Evolutionary conservation across 1,140 invertebrate genomes (phyloP).

Genomic region (Globodera ellingtonae): DNA sequence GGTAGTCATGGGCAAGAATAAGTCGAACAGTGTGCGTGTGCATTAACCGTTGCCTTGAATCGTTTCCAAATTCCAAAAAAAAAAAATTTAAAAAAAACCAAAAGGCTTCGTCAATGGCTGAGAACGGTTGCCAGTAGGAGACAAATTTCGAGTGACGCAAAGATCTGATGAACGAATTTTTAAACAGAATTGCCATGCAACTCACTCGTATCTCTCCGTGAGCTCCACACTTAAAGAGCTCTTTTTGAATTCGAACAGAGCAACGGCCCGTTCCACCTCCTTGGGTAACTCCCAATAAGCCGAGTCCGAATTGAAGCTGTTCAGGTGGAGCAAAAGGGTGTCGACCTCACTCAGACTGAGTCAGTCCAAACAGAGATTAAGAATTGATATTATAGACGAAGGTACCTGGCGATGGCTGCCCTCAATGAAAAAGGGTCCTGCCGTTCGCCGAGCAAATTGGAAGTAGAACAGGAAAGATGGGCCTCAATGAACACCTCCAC

Average conservation of each 20-base stretch:
- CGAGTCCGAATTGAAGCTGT: slow-evolving; percentile 41
- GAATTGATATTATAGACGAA: background rate
- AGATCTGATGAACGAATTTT: slow-evolving; percentile 32
- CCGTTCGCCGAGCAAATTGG: background rate
- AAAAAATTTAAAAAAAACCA: slow-evolving; percentile 3
- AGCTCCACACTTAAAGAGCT: slow-evolving; percentile 28
- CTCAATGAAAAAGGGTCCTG: slow-evolving; percentile 1
- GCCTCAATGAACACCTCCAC: slow-evolving; percentile 42
- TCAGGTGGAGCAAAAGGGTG: slow-evolving; percentile 39
- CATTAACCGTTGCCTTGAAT: slow-evolving; percentile 44
- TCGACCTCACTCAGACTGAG: slow-evolving; percentile 36
- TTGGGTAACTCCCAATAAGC: slow-evolving; percentile 40
- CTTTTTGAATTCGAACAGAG: slow-evolving; percentile 37
- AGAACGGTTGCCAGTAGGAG: slow-evolving; percentile 46
- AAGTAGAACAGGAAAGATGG: background rate
- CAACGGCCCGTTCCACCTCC: slow-evolving; percentile 36
- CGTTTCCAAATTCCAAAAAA: no score
- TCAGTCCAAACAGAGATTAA: background rate
- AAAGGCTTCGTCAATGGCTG: slow-evolving; percentile 35
- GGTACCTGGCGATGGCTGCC: background rate
- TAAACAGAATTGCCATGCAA: slow-evolving; percentile 24
- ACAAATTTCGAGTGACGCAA: slow-evolving; percentile 41
- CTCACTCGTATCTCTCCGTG: slow-evolving; percentile 33
- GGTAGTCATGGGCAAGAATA: slow-evolving; percentile 40
- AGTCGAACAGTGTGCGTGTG: slow-evolving; percentile 45